phyloP scores from a whole-genome alignment of 2,888 invertebrate species.

The Priocnemis perturbator region DNA sequence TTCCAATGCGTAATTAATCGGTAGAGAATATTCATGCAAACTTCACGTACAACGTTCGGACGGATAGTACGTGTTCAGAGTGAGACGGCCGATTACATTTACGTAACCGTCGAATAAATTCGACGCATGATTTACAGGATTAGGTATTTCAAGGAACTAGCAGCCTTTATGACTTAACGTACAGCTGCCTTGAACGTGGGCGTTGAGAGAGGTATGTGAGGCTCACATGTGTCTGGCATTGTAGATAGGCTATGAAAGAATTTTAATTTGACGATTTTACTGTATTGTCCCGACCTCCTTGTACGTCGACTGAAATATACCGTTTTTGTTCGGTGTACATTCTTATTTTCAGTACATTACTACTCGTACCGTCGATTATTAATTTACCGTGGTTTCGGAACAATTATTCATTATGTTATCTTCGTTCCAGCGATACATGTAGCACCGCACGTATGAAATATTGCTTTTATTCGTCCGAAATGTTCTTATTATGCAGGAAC shows the following conservation, averaged over 20 bases:
- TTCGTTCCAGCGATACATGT: too few relatives aligned
- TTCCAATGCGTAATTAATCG: too few relatives aligned
- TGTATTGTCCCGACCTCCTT: constrained; percentile 14
- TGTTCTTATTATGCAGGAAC: too few relatives aligned
- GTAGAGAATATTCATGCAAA: too few relatives aligned
- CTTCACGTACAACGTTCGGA: background rate
- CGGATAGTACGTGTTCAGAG: background rate
- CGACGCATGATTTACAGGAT: constrained; percentile 42
- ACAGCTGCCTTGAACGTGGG: constrained; percentile 38
- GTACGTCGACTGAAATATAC: too few relatives aligned
- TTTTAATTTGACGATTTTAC: constrained; percentile 28
- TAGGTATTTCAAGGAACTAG: constrained; percentile 40
- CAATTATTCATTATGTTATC: too few relatives aligned
- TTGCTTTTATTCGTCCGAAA: too few relatives aligned
- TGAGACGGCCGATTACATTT: constrained; percentile 29
- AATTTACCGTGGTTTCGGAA: too few relatives aligned
- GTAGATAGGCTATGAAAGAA: constrained; percentile 36
- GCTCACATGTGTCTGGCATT: constrained; percentile 38
- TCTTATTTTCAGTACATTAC: too few relatives aligned
- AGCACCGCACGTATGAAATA: too few relatives aligned
- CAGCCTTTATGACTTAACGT: constrained; percentile 31
- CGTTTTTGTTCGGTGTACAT: too few relatives aligned
- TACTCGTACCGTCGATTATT: too few relatives aligned
- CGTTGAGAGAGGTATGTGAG: constrained; percentile 27
- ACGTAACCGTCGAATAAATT: constrained; percentile 35